Base-by-base conservation (phyloP, 1,140 invertebrate genomes). In the Spodoptera frugiperda region DNA sequence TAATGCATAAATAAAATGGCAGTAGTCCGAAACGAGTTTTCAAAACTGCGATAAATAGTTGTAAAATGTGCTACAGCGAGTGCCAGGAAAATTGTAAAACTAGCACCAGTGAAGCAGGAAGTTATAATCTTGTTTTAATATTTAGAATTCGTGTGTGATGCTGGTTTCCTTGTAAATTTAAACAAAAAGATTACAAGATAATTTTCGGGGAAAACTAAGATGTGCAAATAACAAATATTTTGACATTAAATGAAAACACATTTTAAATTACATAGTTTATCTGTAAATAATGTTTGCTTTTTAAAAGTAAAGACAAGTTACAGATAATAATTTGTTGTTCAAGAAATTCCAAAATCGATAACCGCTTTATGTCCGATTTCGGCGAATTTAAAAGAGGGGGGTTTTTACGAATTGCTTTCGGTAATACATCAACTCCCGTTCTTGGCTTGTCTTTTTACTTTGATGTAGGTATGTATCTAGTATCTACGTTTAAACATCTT, bases 171-270 rank as follows among this genome's bases (percentile, higher is more conserved):
- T n/a, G 17, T 14, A 51, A 53, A 46, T 57, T 19, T 3, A 25
- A 46, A 57, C 15, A 44, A 71, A 57, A 44, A 44, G 11, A 57
- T 72, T 25, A 57, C 33, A 8, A 25, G 15, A 21, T 9, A 14
- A 8, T 6, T 57, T 46, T 57, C 14, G 12, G 33, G 9, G 17
- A 72, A 46, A 46, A 19, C 54, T 53, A 17, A 48, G 19, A 57
- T 70, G 21, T 53, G 4, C 33, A 33, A 51, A 30, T 70, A 54
- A 44, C n/a, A 61, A 63, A 63, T 63, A 63, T 44, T 63, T 12
- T 63, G n/a, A 44, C 9, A 44, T 44, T 15, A 44, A 19, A 63
- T 17, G 44, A 17, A 15, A n/a, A 63, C 15, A 21, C 61, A 10
- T 12, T 15, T 17, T 53, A 17, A 15, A 10, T 53, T 53, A 19